Conservation (phyloP, 2,113 vertebrate species). For the Phyllopteryx taeniolatus region DNA sequence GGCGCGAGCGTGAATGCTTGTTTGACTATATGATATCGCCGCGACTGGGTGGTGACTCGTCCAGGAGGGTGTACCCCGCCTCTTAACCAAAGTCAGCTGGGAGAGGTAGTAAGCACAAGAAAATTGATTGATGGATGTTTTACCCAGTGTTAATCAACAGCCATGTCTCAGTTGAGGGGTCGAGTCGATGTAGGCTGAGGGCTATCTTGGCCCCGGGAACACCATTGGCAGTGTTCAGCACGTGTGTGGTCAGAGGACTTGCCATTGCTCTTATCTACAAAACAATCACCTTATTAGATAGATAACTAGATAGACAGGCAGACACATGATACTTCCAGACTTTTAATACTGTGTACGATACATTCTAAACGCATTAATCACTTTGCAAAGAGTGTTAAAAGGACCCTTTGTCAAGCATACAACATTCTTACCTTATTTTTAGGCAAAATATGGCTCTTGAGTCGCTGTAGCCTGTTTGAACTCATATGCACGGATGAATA, state of each 20-base stretch:
- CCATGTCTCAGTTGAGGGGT: conserved; percentile 56
- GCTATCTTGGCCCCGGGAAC: conserved; percentile 67
- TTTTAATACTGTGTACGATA: neutral
- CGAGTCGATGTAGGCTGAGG: conserved; percentile 61
- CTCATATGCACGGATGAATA: conserved; percentile 47
- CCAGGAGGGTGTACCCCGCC: neutral
- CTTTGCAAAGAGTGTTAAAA: conserved; percentile 1
- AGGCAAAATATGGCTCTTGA: conserved; percentile 54
- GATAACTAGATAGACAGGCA: neutral
- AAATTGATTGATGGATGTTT: conserved; percentile 7
- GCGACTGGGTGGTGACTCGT: neutral
- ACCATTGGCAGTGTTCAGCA: conserved; percentile 69
- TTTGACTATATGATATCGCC: neutral
- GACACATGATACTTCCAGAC: neutral
- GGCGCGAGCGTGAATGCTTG: too few species aligned
- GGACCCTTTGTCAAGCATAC: neutral
- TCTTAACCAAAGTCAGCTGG: too few species aligned
- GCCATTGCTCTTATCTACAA: conserved; percentile 61
- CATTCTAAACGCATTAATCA: neutral
- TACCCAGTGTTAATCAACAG: conserved; percentile 67
- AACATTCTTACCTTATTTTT: conserved; percentile 57
- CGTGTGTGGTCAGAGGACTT: conserved; percentile 73
- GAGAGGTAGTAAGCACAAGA: neutral
- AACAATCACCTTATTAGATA: neutral
- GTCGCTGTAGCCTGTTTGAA: conserved; percentile 47